Percentiles rank a stretch among this genome's conserved stretches.
Conservation (phyloP, 1,140 invertebrate genomes). For the Lutraria rhynchaena region DNA sequence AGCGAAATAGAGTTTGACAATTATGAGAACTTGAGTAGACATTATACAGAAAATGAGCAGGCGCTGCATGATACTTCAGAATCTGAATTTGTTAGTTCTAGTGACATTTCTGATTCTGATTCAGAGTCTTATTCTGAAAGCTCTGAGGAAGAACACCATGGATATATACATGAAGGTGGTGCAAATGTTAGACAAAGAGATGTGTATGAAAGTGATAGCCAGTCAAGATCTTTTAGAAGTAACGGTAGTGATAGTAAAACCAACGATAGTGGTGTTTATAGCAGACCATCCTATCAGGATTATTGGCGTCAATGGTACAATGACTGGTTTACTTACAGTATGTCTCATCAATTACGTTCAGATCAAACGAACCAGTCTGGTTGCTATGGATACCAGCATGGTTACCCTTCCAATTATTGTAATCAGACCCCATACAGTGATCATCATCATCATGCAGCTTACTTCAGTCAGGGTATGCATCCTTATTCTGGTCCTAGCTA, state of each 20-base stretch:
- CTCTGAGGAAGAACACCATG: not conserved
- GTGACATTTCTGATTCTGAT: not conserved
- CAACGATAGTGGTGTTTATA: not conserved
- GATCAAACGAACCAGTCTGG: not conserved
- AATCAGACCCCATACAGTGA: not conserved
- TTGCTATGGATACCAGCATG: not conserved
- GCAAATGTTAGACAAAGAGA: not conserved
- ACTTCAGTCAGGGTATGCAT: too few species aligned
- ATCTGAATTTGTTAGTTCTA: not conserved
- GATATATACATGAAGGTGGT: not conserved
- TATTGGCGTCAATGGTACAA: conserved; percentile 13
- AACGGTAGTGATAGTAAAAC: not conserved
- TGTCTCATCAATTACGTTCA: not conserved
- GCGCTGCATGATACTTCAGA: conserved; percentile 4
- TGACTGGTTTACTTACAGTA: not conserved
- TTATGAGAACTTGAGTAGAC: not conserved
- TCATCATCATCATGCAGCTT: not conserved
- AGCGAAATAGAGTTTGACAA: not conserved
- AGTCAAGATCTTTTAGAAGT: not conserved
- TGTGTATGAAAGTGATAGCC: not conserved
- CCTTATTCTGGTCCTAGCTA: not conserved
- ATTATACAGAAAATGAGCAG: not conserved
- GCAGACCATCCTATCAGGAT: conserved; percentile 19
- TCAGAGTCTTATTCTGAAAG: not conserved
- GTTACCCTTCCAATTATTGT: not conserved